These are phyloP conservation scores for Apamea epomidion DNA, from an alignment of 2,888 invertebrate species.

Conservation along the genomic window DNA sequence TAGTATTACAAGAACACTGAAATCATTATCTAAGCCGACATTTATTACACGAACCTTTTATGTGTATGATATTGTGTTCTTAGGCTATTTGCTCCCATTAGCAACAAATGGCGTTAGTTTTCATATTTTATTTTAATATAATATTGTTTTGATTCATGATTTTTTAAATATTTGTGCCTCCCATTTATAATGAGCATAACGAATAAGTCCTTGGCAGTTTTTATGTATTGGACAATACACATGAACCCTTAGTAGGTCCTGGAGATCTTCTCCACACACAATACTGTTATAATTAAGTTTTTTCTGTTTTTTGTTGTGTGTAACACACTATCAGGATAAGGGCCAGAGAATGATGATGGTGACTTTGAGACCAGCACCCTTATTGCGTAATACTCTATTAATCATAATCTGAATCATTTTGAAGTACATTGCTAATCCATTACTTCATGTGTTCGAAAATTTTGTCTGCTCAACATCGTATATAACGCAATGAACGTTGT, in stretches of 20 bases:
- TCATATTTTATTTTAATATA: background rate
- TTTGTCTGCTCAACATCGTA: no score
- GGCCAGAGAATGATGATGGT: no score
- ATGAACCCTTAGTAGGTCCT: background rate
- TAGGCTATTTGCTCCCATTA: background rate
- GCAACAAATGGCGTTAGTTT: background rate
- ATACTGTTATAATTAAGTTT: background rate
- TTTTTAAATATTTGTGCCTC: background rate
- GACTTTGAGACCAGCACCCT: no score
- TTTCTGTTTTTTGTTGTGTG: background rate
- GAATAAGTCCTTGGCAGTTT: background rate
- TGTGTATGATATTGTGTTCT: background rate
- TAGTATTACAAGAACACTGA: slow-evolving; percentile 22
- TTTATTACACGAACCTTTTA: background rate
- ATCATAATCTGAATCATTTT: no score
- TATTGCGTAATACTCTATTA: no score
- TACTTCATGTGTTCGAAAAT: no score
- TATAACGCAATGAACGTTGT: no score
- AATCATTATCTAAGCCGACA: slow-evolving; percentile 21
- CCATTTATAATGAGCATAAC: no score
- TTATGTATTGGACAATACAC: background rate
- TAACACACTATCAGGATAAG: no score
- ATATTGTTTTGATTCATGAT: background rate
- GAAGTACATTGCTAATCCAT: no score
- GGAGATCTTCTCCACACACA: background rate